These are phyloP conservation scores for Ariolimax columbianus DNA, from an alignment of 2,888 invertebrate genomes.

Conservation along the genomic window DNA sequence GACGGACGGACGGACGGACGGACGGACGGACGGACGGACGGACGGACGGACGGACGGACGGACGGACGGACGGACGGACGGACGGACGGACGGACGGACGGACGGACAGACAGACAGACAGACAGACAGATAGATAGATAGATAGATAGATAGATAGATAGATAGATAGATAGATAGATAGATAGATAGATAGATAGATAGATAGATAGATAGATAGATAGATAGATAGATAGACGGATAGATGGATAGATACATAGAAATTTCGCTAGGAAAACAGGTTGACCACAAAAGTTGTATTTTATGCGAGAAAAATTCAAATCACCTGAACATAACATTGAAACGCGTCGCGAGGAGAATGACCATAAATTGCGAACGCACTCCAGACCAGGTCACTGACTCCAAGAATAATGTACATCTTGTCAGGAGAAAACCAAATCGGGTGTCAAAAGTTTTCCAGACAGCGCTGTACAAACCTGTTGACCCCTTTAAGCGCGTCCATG, in stretches of 20 bases:
- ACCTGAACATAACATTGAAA: not conserved
- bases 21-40: not conserved
- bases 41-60: not conserved
- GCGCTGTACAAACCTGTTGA: not conserved
- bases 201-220: conserved; percentile 11
- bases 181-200: conserved; percentile 14
- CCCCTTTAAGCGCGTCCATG: not conserved
- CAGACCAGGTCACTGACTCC: not conserved
- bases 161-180: conserved; percentile 14
- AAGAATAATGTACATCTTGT: not conserved
- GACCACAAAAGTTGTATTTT: not conserved
- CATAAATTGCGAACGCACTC: not conserved
- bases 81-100: not conserved
- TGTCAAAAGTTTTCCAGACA: not conserved
- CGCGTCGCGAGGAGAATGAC: not conserved
- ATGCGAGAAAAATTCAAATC: not conserved
- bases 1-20: not conserved
- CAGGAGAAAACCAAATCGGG: not conserved
- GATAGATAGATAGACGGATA: too few relatives aligned
- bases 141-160: conserved; percentile 14
- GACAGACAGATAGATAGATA: not conserved
- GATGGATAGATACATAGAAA: not conserved
- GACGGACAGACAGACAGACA: too few relatives aligned
- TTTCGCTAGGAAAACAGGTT: too few relatives aligned
- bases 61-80: not conserved